Evolutionary conservation across 37 sponge, comb jelly and placozoan genomes (phyloP).

Genomic region (Diacarnus erythraeanus): DNA sequence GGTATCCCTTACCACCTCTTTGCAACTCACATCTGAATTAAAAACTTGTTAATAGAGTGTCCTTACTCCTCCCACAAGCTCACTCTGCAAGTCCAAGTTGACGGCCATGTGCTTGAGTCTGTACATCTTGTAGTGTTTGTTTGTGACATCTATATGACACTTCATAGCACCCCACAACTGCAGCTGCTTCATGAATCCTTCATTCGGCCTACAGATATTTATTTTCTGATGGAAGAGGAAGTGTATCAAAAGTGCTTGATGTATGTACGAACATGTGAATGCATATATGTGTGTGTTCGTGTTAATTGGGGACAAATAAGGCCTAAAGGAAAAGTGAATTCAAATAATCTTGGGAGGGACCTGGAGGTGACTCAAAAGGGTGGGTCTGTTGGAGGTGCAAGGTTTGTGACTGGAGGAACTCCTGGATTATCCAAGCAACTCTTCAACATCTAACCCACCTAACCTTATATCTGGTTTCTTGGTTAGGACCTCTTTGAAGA

Average conservation of each 20-base stretch:
- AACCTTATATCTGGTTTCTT: slow-evolving; percentile 70
- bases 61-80: background rate
- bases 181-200: slow-evolving; percentile 79
- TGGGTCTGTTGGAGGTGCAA: too few relatives aligned
- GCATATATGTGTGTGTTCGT: too few relatives aligned
- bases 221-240: background rate
- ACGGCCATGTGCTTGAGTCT: slow-evolving; percentile 35
- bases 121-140: slow-evolving; percentile 60
- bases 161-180: slow-evolving; percentile 74
- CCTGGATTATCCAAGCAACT: too few relatives aligned
- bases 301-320: background rate
- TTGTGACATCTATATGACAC: slow-evolving; percentile 26
- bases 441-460: too few relatives aligned
- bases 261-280: too few relatives aligned
- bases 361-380: background rate
- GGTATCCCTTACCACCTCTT: slow-evolving; percentile 26
- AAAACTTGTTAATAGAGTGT: background rate
- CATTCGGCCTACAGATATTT: slow-evolving; percentile 60
- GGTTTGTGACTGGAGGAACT: too few relatives aligned
- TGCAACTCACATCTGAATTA: slow-evolving; percentile 5
- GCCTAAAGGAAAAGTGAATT: background rate
- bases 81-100: background rate
- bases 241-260: background rate
- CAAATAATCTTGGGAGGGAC: too few relatives aligned
- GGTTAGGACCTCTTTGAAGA: slow-evolving; percentile 20